Evolutionary conservation across 2,888 invertebrate species (phyloP), one percentile per base, ranked within the genome.

Genomic region (Harmothoe impar): DNA sequence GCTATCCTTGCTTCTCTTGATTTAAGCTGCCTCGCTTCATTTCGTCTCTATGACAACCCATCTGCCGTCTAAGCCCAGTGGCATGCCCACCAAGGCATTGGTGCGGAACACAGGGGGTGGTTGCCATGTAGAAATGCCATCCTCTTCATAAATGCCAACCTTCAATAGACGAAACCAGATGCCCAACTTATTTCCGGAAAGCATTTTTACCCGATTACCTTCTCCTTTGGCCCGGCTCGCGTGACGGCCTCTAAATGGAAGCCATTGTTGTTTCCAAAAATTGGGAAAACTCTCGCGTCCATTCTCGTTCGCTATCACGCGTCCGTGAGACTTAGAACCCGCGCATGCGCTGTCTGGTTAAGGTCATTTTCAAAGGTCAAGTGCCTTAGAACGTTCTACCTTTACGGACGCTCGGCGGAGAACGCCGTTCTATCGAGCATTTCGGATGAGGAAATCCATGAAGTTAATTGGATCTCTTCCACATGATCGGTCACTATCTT

Each of bases 131-230:
- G 20, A 62, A n/a, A 62, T 62, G 20, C 23, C 62, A 20, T 78
- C 20, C 78, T 25, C 5, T 78, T 78, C 78, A 35, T 29, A 78
- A 78, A 78, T 78, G 35, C 35, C 31, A 35, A 78, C 20, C 17
- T 3, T 20, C 31, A 35, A 20, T 29, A 78, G 31, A 33, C 17
- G 78, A 25, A 78, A 78, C 29, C 35, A 35, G 78, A 78, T 78
- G 29, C 78, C 78, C 20, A 78, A 78, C 29, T 78, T 78, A 78
- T 78, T 78, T 78, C 78, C 78, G 78, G 31, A 78, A 78, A 78
- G n/a, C 35, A 78, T 78, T 43, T 43, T 78, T 78, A 35, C 78
- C 29, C 78, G 78, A 78, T 7, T 78, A 78, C 78, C 31, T 62
- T 62, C 68, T 35, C 78, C 29, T 78, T 78, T 78, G 35, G 31